Evolutionary conservation across 2,888 invertebrate species (phyloP).

Genomic region (Heteromurus nitidus): DNA sequence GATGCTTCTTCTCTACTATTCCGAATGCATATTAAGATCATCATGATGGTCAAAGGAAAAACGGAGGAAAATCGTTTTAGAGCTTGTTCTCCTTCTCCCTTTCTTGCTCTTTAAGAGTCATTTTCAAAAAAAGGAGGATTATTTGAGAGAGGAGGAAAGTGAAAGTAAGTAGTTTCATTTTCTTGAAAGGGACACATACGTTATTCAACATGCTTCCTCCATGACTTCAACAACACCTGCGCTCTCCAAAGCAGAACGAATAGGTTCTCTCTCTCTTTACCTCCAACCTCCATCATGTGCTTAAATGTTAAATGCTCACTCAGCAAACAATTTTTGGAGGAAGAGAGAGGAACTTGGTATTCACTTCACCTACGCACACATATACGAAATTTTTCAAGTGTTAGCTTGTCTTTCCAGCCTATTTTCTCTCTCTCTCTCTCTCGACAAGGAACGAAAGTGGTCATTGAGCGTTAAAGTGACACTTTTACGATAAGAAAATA

Average conservation of each 20-base stretch:
- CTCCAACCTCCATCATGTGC: background rate
- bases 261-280: background rate
- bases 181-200: no score
- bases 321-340: slow-evolving; percentile 12
- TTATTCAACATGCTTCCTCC: no score
- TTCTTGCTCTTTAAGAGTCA: slow-evolving; percentile 15
- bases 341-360: background rate
- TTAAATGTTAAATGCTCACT: slow-evolving; percentile 33
- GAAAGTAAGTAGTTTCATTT: slow-evolving; percentile 37
- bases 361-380: no score
- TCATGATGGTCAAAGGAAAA: no score
- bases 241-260: no score
- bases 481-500: no score
- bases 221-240: no score
- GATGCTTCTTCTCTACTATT: no score
- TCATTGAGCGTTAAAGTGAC: slow-evolving; percentile 41
- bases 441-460: slow-evolving; percentile 19
- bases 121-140: slow-evolving; percentile 8
- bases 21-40: no score
- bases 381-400: no score
- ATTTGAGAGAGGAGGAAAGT: slow-evolving; percentile 22
- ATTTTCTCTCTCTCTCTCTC: slow-evolving; percentile 4
- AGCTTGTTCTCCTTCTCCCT: no score
- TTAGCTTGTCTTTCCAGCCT: no score
- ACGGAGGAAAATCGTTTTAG: slow-evolving; percentile 31